These are phyloP conservation scores for Oenanthe melanoleuca DNA, from an alignment of 2,113 vertebrate genomes.

Conservation along the genomic window DNA sequence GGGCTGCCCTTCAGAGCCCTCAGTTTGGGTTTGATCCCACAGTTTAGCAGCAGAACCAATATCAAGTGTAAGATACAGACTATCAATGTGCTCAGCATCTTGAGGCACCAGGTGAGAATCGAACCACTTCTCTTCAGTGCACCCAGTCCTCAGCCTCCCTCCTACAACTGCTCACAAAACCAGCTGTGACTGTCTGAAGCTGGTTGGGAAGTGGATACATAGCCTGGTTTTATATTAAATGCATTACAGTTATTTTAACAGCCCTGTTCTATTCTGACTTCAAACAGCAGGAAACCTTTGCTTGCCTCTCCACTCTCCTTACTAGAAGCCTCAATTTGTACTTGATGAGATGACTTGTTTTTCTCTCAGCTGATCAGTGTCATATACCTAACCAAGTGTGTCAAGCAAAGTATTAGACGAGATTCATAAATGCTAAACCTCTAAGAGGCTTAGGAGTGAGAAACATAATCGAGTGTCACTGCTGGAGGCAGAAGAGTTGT, in stretches of 20 bases:
- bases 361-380: conserved; percentile 34
- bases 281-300: not conserved
- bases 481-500: conserved; percentile 28
- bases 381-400: conserved; percentile 42
- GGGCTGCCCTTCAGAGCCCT: not conserved
- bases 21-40: not conserved
- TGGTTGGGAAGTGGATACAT: not conserved
- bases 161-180: not conserved
- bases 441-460: conserved; percentile 55
- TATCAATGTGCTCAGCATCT: rapidly evolving
- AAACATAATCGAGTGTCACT: conserved; percentile 47
- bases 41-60: not conserved
- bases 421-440: conserved; percentile 57
- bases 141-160: not conserved
- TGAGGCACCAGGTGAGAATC: not conserved
- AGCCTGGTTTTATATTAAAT: not conserved
- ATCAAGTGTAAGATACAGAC: not conserved
- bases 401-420: conserved; percentile 34
- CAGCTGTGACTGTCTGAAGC: not conserved
- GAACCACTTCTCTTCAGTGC: not conserved
- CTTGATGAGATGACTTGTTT: conserved; percentile 10
- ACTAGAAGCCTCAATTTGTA: conserved; percentile 2
- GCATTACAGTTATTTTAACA: not conserved
- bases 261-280: not conserved
- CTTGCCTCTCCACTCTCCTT: not conserved